These are phyloP conservation scores for Camponotus floridanus DNA, from an alignment of 1,140 invertebrate species.

Conservation along the genomic window DNA sequence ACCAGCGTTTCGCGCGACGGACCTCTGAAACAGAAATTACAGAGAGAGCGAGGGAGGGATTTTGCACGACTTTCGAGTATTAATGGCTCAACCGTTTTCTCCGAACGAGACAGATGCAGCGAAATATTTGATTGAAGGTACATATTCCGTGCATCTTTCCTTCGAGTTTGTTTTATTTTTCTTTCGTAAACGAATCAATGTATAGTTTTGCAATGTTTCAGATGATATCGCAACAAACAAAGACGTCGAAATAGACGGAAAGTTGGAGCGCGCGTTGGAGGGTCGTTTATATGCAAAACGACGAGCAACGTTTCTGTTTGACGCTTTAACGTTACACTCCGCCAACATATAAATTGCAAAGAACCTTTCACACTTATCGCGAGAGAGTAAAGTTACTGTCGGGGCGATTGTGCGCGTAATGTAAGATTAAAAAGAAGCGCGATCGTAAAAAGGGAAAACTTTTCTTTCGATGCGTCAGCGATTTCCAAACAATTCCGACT, in stretches of 20 bases:
- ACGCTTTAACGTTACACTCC: slow-evolving; percentile 29
- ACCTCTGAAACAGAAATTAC: slow-evolving; percentile 34
- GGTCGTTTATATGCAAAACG: neutral
- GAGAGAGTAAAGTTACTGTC: slow-evolving; percentile 23
- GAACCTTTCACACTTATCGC: slow-evolving; percentile 35
- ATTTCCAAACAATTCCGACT: slow-evolving; percentile 16
- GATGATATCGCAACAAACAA: neutral
- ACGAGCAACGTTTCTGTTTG: slow-evolving; percentile 17
- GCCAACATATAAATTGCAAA: slow-evolving; percentile 12
- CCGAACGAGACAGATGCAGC: neutral
- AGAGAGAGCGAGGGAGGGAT: neutral
- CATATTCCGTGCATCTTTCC: neutral
- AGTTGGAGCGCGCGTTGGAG: neutral
- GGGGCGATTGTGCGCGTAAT: slow-evolving; percentile 29
- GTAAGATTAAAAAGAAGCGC: slow-evolving; percentile 28
- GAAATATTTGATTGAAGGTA: neutral
- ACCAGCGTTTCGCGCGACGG: slow-evolving; percentile 29
- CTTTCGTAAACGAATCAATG: neutral
- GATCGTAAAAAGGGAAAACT: slow-evolving; percentile 19
- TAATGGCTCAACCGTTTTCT: slow-evolving; percentile 12
- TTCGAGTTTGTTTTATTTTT: neutral
- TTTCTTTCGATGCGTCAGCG: slow-evolving; percentile 23
- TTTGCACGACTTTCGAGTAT: neutral
- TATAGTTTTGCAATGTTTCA: neutral
- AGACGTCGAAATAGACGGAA: slow-evolving; percentile 2